These are phyloP conservation scores for Napeogenes sylphis DNA, from an alignment of 2,888 invertebrate genomes.

Conservation along the genomic window DNA sequence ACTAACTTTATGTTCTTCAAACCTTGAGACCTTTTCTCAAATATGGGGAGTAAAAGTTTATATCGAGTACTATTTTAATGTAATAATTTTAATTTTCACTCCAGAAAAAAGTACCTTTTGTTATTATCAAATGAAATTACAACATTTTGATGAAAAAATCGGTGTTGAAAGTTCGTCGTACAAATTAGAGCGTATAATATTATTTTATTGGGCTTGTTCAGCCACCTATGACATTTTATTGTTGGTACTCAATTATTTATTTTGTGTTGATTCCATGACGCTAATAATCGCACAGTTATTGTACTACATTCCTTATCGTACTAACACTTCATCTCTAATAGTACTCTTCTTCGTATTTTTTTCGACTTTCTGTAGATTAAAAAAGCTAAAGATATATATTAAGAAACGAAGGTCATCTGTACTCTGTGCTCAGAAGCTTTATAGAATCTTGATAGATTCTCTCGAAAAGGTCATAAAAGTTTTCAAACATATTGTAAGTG, in stretches of 20 bases:
- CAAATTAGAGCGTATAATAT: no score
- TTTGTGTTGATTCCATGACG: no score
- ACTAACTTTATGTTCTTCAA: background rate
- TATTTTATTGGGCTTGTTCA: no score
- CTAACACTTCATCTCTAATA: background rate
- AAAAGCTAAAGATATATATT: background rate
- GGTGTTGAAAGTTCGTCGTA: background rate
- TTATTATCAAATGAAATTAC: constrained; percentile 5
- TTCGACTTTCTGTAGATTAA: background rate
- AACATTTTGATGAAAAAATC: constrained; percentile 1
- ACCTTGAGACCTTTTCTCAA: background rate
- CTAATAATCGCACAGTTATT: background rate
- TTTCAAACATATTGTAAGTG: background rate
- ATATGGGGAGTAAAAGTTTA: background rate
- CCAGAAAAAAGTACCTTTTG: background rate
- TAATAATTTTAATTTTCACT: constrained; percentile 4
- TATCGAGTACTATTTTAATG: background rate
- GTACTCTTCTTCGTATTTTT: background rate
- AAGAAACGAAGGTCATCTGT: background rate
- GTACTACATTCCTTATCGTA: background rate
- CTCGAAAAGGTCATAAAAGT: background rate
- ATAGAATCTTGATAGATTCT: background rate
- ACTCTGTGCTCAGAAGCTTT: background rate
- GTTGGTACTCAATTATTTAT: no score
- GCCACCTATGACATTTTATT: no score